phyloP scores from a whole-genome alignment of 2,797 vertebrate genomes.

The Anniella stebbinsi region DNA sequence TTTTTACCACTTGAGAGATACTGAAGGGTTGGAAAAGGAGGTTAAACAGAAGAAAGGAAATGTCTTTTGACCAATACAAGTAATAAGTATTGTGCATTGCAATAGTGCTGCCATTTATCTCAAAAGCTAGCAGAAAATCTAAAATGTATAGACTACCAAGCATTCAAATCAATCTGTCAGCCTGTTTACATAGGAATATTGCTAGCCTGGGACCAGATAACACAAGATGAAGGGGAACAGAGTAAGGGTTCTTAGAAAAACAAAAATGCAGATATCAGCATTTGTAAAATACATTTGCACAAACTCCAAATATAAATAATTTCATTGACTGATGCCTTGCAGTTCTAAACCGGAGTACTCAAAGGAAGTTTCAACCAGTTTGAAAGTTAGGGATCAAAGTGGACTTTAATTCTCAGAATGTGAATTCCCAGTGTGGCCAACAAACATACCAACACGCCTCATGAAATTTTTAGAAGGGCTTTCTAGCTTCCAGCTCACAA shows the following conservation, averaged over 20 bases:
- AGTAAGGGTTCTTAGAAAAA: background rate
- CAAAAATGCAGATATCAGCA: background rate
- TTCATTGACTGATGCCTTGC: background rate
- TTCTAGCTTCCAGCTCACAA: background rate
- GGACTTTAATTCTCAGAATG: background rate
- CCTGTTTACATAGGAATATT: background rate
- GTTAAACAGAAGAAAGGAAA: background rate
- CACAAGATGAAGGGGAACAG: background rate
- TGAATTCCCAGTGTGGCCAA: background rate
- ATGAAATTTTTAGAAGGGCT: background rate
- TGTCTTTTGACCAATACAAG: background rate
- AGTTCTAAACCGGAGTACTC: background rate
- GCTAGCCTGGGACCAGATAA: background rate
- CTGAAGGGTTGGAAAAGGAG: background rate
- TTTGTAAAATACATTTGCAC: background rate
- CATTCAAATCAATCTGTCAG: background rate
- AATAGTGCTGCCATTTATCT: background rate
- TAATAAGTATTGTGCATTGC: background rate
- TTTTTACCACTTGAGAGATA: background rate
- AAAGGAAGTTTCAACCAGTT: background rate
- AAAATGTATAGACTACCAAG: background rate
- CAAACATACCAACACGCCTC: background rate
- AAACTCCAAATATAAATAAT: background rate
- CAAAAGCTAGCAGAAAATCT: background rate
- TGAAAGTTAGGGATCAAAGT: background rate